Conservation (phyloP, 2,113 vertebrate species). For the Shinisaurus crocodilurus region DNA sequence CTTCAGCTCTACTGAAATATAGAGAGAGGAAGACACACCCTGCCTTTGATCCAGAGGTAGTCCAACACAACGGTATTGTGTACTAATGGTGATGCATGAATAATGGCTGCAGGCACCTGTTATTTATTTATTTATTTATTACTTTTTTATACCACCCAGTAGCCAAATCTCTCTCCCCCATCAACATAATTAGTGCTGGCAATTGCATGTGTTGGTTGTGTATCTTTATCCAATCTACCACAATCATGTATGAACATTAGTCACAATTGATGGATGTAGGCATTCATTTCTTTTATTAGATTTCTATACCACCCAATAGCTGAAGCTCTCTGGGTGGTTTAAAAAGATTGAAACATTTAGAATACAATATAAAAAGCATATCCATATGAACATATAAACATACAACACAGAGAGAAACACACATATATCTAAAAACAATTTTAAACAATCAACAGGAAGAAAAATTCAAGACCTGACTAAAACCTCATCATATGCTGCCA, state of each 20-base stretch:
- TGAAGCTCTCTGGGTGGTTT: too few species aligned
- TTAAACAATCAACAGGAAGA: too few species aligned
- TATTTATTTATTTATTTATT: neutral
- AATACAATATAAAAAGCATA: too few species aligned
- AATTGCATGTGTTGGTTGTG: neutral
- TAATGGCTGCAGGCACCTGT: neutral
- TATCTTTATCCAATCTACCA: neutral
- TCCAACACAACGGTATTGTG: neutral
- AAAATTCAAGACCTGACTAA: too few species aligned
- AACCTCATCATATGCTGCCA: too few species aligned
- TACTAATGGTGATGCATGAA: neutral
- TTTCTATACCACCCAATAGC: too few species aligned
- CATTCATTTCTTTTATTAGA: too few species aligned
- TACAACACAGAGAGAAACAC: too few species aligned
- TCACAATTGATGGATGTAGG: neutral
- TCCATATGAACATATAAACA: too few species aligned
- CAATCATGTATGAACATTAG: neutral
- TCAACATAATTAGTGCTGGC: neutral
- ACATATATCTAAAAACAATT: too few species aligned
- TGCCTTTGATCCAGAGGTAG: neutral
- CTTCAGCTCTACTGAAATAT: neutral
- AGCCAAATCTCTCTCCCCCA: neutral
- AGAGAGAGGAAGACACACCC: neutral
- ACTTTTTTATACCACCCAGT: too few species aligned
- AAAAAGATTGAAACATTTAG: too few species aligned